These are phyloP conservation scores for Macroramphosus scolopax DNA, from an alignment of 2,797 vertebrate genomes.

Conservation along the genomic window DNA sequence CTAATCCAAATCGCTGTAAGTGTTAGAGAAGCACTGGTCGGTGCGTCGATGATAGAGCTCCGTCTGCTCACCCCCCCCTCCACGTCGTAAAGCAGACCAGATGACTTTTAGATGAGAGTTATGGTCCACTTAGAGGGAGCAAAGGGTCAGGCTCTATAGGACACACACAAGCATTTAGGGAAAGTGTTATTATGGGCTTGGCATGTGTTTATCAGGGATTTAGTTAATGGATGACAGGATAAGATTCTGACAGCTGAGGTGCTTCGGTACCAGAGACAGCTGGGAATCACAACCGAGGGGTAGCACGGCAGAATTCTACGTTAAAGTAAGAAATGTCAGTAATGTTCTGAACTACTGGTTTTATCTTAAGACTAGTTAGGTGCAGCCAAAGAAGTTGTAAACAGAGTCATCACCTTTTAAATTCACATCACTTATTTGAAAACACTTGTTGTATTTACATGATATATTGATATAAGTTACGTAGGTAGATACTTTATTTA, in stretches of 20 bases:
- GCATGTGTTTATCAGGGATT: slow-evolving; percentile 60
- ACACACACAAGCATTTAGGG: slow-evolving; percentile 42
- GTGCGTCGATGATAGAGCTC: slow-evolving; percentile 17
- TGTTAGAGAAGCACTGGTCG: slow-evolving; percentile 22
- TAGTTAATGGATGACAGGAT: slow-evolving; percentile 52
- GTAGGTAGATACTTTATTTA: too few species aligned
- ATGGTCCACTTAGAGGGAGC: slow-evolving; percentile 63
- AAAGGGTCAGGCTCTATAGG: slow-evolving; percentile 42
- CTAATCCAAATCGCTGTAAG: slow-evolving; percentile 17
- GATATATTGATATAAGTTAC: too few species aligned
- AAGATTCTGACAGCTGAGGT: slow-evolving; percentile 41
- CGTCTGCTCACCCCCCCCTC: slow-evolving; percentile 32
- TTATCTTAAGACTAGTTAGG: too few species aligned
- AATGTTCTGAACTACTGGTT: too few species aligned
- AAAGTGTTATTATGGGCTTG: slow-evolving; percentile 54
- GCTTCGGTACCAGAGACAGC: slow-evolving; percentile 42
- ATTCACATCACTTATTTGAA: too few species aligned
- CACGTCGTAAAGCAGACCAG: slow-evolving; percentile 40
- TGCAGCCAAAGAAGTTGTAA: too few species aligned
- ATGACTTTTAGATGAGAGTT: slow-evolving; percentile 57
- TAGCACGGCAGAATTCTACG: too few species aligned
- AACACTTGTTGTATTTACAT: too few species aligned
- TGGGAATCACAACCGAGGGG: slow-evolving; percentile 27
- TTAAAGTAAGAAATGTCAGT: too few species aligned
- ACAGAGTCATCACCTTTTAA: too few species aligned